These are phyloP conservation scores for Pangasius djambal DNA, from an alignment of 2,797 vertebrate genomes.

Conservation along the genomic window DNA sequence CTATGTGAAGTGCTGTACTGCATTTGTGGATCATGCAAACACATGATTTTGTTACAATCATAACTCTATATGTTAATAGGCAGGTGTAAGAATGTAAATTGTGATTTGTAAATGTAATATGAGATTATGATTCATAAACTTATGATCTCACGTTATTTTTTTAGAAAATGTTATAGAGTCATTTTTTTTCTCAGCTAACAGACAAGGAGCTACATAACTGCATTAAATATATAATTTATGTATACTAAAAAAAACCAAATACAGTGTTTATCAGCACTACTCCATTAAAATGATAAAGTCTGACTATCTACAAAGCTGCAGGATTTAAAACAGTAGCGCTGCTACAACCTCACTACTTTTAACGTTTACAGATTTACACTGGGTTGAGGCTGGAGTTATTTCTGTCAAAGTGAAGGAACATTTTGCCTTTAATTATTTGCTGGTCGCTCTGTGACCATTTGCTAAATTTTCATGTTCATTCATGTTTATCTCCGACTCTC, in stretches of 20 bases:
- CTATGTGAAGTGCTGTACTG: neutral
- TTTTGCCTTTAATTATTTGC: too few relatives aligned
- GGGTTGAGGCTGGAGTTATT: neutral
- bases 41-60: neutral
- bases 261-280: neutral
- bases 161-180: too few relatives aligned
- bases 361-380: neutral
- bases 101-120: neutral
- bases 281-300: too few relatives aligned
- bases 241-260: neutral
- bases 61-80: neutral
- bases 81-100: neutral
- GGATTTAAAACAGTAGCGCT: neutral
- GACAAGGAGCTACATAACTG: too few relatives aligned
- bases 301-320: neutral
- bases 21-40: neutral
- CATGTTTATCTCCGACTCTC: neutral
- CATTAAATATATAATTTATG: too few relatives aligned
- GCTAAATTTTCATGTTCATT: neutral
- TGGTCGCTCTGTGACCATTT: neutral
- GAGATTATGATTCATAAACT: too few relatives aligned
- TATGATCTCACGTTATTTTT: too few relatives aligned
- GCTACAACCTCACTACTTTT: neutral
- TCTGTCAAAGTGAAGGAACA: neutral
- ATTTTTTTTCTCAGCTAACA: too few relatives aligned